phyloP scores from a whole-genome alignment of 2,888 invertebrate genomes.

The Tetanocera ferruginea region DNA sequence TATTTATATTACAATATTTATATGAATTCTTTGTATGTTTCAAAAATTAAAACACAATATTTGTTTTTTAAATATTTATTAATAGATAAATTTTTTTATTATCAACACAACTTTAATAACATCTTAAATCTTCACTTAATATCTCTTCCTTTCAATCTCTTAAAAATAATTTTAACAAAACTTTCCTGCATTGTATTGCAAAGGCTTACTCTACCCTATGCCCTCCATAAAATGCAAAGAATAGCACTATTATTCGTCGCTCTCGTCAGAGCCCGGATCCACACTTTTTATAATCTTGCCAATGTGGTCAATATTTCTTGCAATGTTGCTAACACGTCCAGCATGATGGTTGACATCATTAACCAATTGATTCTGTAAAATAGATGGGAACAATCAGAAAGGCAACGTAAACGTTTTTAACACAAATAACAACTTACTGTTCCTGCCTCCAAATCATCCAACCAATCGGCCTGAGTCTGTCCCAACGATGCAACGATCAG shows the following conservation, averaged over 20 bases:
- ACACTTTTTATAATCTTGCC: conserved; percentile 40
- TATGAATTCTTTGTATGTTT: too few relatives aligned
- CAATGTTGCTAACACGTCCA: conserved; percentile 44
- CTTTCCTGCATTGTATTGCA: too few relatives aligned
- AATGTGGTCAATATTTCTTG: conserved; percentile 46
- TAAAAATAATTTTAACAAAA: too few relatives aligned
- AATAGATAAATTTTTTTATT: too few relatives aligned
- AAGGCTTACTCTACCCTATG: too few relatives aligned
- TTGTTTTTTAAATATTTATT: too few relatives aligned
- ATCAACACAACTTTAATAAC: too few relatives aligned
- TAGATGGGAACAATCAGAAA: not conserved
- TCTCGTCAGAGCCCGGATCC: conserved; percentile 41
- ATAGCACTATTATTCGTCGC: conserved; percentile 26
- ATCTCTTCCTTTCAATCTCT: too few relatives aligned
- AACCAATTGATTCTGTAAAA: conserved; percentile 44
- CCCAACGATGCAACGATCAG: conserved; percentile 45
- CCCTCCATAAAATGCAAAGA: too few relatives aligned
- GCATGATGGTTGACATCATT: conserved; percentile 48
- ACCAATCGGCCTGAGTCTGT: conserved; percentile 49
- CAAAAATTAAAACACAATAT: too few relatives aligned
- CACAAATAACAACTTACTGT: conserved; percentile 43
- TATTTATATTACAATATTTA: too few relatives aligned
- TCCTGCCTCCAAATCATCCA: conserved; percentile 49
- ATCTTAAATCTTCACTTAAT: too few relatives aligned
- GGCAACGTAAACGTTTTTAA: not conserved